A percentile compares a stretch with the other conserved stretches of the same genome.
Evolutionary conservation across 2,888 invertebrate genomes (phyloP).

Genomic region (Idaea aversata): DNA sequence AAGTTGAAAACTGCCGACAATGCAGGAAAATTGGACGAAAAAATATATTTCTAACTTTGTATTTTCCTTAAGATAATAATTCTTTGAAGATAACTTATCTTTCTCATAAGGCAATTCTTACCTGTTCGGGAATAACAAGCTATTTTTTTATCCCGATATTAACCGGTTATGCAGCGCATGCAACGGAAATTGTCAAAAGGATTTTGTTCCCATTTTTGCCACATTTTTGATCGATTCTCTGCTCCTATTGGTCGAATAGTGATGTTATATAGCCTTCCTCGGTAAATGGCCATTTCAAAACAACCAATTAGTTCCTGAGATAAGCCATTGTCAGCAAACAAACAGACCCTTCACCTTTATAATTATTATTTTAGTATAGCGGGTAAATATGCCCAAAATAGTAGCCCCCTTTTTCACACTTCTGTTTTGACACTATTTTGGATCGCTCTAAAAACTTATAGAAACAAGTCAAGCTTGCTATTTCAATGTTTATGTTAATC

Average conservation of each 20-base stretch:
- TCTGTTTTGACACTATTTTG: too few species aligned
- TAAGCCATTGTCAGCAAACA: conserved; percentile 37
- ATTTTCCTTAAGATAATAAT: background rate
- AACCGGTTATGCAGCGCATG: too few species aligned
- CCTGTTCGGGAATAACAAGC: background rate
- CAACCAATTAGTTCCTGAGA: too few species aligned
- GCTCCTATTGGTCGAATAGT: too few species aligned
- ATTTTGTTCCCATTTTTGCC: too few species aligned
- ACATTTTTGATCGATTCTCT: too few species aligned
- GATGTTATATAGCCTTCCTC: too few species aligned
- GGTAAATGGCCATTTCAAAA: too few species aligned
- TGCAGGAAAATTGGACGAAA: background rate
- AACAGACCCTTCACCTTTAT: conserved; percentile 8
- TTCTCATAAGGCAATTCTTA: background rate
- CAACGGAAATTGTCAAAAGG: too few species aligned
- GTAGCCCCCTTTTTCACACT: too few species aligned
- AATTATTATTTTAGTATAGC: conserved; percentile 22
- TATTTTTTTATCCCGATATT: background rate
- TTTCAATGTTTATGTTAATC: conserved; percentile 22
- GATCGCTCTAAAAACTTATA: too few species aligned
- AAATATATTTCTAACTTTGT: background rate
- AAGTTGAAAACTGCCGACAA: background rate
- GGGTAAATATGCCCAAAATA: too few species aligned
- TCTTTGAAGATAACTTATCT: background rate
- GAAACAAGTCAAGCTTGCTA: conserved; percentile 12